Evolutionary conservation across 2,888 invertebrate species (phyloP).

Genomic region (Penaeus monodon): DNA sequence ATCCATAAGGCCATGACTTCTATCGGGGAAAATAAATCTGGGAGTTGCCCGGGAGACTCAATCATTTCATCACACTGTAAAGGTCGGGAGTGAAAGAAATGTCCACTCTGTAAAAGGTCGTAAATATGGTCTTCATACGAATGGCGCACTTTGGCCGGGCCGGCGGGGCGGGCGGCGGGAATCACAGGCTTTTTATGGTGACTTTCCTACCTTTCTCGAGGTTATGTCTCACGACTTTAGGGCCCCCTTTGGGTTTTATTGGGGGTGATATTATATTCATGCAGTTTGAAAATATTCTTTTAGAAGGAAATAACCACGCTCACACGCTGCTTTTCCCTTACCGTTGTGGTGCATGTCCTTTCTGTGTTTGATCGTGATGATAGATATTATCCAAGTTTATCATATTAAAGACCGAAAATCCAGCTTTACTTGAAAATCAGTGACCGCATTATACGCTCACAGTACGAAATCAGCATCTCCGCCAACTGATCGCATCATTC

Average conservation of each 20-base stretch:
- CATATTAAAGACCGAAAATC: neutral
- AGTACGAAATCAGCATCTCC: neutral
- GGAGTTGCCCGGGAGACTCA: conserved; percentile 38
- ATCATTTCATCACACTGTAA: conserved; percentile 55
- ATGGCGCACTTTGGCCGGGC: conserved; percentile 45
- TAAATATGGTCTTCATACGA: conserved; percentile 56
- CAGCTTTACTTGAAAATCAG: too few species aligned
- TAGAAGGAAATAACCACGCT: neutral
- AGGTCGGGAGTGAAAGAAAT: conserved; percentile 50
- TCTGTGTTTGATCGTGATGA: too few species aligned
- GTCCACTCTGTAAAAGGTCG: conserved; percentile 41
- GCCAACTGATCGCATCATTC: conserved; percentile 16
- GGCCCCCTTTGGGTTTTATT: conserved; percentile 39
- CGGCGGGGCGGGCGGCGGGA: conserved; percentile 18
- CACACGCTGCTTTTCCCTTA: too few species aligned
- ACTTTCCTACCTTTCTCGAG: conserved; percentile 37
- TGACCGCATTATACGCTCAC: neutral
- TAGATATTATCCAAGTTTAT: too few species aligned
- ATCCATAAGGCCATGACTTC: conserved; percentile 34
- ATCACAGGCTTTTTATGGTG: conserved; percentile 45
- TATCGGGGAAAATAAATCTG: conserved; percentile 29
- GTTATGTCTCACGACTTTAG: conserved; percentile 35
- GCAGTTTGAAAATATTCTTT: conserved; percentile 6
- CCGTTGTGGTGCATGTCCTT: too few species aligned
- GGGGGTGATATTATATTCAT: conserved; percentile 30